Evolutionary conservation across 2,888 invertebrate genomes (phyloP).

Genomic region (Acanthacorydalis orientalis): DNA sequence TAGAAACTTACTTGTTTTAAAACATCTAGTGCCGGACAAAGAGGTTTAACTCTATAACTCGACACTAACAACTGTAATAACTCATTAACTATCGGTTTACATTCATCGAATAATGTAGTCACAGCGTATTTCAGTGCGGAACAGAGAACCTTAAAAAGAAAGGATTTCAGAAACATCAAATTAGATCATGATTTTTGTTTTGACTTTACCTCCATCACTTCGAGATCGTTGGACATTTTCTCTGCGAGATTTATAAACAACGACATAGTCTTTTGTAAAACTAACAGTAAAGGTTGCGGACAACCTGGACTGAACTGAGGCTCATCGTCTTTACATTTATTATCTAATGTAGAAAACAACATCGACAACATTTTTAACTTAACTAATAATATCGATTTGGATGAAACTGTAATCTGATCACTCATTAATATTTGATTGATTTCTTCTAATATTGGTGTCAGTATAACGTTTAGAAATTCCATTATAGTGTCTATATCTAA

Average conservation of each 20-base stretch:
- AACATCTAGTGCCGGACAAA: conserved; percentile 52
- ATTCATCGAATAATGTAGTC: conserved; percentile 51
- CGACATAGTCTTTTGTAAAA: conserved; percentile 43
- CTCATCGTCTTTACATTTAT: conserved; percentile 21
- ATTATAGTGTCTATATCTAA: conserved; percentile 45
- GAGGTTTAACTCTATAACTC: conserved; percentile 50
- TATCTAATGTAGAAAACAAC: conserved; percentile 42
- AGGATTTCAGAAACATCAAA: background rate
- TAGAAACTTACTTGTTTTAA: conserved; percentile 46
- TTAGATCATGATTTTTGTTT: conserved; percentile 2
- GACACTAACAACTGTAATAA: conserved; percentile 49
- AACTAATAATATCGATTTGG: conserved; percentile 35
- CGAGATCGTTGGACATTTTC: conserved; percentile 42
- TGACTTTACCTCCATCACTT: conserved; percentile 41
- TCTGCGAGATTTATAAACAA: conserved; percentile 40
- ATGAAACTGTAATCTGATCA: conserved; percentile 30
- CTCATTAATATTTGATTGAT: conserved; percentile 34
- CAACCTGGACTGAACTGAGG: conserved; percentile 12
- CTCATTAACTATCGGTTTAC: conserved; percentile 47
- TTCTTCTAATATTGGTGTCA: conserved; percentile 48
- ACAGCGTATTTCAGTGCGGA: conserved; percentile 56
- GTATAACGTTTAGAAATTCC: conserved; percentile 47
- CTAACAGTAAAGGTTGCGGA: conserved; percentile 37
- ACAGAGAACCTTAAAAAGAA: conserved; percentile 45
- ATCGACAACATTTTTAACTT: conserved; percentile 51